These are phyloP conservation scores for Blera fallax DNA, from an alignment of 2,888 invertebrate genomes.

Conservation along the genomic window DNA sequence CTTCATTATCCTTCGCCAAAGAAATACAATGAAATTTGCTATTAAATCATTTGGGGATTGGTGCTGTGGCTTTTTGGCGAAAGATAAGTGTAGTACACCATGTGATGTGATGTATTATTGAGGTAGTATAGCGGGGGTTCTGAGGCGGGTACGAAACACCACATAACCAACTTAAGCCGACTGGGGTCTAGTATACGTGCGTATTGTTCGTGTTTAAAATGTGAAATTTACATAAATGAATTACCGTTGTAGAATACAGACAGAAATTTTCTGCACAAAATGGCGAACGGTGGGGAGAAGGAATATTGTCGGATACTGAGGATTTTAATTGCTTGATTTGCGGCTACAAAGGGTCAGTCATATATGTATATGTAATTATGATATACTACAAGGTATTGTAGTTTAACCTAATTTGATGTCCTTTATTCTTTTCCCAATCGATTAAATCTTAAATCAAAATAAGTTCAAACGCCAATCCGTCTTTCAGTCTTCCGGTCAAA, in stretches of 20 bases:
- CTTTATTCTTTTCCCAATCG: not conserved
- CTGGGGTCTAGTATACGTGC: slow-evolving; percentile 9
- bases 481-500: not conserved
- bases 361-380: too few species aligned
- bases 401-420: not conserved
- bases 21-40: slow-evolving; percentile 72
- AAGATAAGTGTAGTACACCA: slow-evolving; percentile 63
- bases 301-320: not conserved
- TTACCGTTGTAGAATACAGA: not conserved
- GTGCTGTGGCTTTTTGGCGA: slow-evolving; percentile 68
- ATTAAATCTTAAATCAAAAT: not conserved
- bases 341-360: not conserved
- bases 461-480: not conserved
- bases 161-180: slow-evolving; percentile 11
- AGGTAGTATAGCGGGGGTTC: slow-evolving; percentile 18
- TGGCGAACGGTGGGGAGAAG: too few species aligned
- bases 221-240: slow-evolving; percentile 60
- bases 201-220: slow-evolving; percentile 41
- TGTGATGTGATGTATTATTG: slow-evolving; percentile 69
- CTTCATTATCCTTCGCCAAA: slow-evolving; percentile 73
- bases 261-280: not conserved
- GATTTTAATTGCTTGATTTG: slow-evolving; percentile 12
- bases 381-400: too few species aligned
- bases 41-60: slow-evolving; percentile 72
- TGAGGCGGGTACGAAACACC: not conserved